Evolutionary conservation across 2,797 vertebrate species (phyloP), one percentile per base, ranked within the genome.

Genomic region (Micrastur ruficollis): DNA sequence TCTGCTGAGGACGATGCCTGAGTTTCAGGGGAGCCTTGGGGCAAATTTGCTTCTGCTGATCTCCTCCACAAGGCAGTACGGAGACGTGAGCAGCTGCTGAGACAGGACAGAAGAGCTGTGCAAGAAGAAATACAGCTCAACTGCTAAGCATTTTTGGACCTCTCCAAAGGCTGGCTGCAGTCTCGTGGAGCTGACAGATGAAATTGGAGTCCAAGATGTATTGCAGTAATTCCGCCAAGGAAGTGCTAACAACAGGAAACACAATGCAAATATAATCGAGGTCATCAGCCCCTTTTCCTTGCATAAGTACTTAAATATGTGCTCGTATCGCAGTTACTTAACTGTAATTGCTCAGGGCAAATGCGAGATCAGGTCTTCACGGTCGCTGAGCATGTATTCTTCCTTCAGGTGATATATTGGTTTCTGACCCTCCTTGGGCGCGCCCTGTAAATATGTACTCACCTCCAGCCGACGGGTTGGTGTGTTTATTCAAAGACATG

Each of bases 191-290:
- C 70, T 91, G 92, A 73, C 87, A 93, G 76, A 11, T 85, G 89
- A 89, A 93, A 91, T 87, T 93, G 81, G 82, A 95, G 73, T 52
- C 87, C 70, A 27, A 93, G 93, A 96, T 84, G 52, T 93, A 95
- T 95, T 90, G 91, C 90, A 86, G 89, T 65, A 91, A 97, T 96
- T 94, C 88, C 10, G 11, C 67, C 89, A 61, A 95, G 90, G 78
- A 95, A 91, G 73, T 93, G 95, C 83, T 91, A 95, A 86, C 91
- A 96, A 90, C 95, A 95, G 95, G 93, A 95, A 97, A 96, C 90
- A 95, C 94, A 96, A 95, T 96, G 92, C 85, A 95, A 94, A 94
- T 94, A 89, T 90, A 95, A 95, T 93, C 73, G 66, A 94, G 95
- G 89, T 89, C 91, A 94, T 96, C 94, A 93, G 85, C 70, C 66